A percentile compares a stretch with the other conserved stretches of the same genome.
These are phyloP conservation scores for Solenopsis invicta DNA, from an alignment of 1,140 invertebrate genomes.

Conservation along the genomic window DNA sequence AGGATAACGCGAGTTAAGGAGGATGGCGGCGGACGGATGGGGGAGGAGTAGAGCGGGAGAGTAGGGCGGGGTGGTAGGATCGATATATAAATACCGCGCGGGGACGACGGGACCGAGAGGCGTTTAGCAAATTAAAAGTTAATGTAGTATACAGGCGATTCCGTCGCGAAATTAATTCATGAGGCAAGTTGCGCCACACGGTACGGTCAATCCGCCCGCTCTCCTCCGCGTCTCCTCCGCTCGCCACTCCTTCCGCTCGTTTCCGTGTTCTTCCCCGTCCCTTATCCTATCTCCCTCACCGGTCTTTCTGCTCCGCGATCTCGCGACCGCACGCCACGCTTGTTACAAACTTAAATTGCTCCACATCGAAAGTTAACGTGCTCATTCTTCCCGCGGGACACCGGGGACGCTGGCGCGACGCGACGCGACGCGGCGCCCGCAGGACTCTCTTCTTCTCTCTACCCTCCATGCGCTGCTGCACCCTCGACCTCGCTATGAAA, in stretches of 20 bases:
- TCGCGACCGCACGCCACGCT: conserved; percentile 71
- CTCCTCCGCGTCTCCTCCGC: conserved; percentile 12
- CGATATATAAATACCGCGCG: conserved; percentile 59
- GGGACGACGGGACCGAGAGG: conserved; percentile 22
- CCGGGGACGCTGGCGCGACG: background rate
- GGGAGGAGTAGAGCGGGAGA: background rate
- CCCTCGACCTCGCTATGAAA: conserved; percentile 17
- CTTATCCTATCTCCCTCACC: conserved; percentile 46
- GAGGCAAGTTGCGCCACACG: conserved; percentile 75
- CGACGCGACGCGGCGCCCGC: conserved; percentile 12
- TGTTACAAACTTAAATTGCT: conserved; percentile 82
- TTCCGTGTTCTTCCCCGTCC: conserved; percentile 55
- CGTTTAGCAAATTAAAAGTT: conserved; percentile 83
- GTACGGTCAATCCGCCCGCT: conserved; percentile 72
- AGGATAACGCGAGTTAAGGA: conserved; percentile 6
- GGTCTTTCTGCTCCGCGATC: conserved; percentile 44
- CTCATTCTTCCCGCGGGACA: conserved; percentile 75
- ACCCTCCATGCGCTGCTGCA: background rate
- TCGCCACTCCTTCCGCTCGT: conserved; percentile 25
- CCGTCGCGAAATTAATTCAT: conserved; percentile 83
- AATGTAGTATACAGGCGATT: conserved; percentile 83
- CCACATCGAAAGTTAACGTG: conserved; percentile 80
- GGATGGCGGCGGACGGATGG: background rate
- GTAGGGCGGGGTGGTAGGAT: no score
- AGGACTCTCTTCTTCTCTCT: conserved; percentile 20